Base-by-base conservation (phyloP, 2,113 vertebrate genomes). In the Oenanthe melanoleuca region DNA sequence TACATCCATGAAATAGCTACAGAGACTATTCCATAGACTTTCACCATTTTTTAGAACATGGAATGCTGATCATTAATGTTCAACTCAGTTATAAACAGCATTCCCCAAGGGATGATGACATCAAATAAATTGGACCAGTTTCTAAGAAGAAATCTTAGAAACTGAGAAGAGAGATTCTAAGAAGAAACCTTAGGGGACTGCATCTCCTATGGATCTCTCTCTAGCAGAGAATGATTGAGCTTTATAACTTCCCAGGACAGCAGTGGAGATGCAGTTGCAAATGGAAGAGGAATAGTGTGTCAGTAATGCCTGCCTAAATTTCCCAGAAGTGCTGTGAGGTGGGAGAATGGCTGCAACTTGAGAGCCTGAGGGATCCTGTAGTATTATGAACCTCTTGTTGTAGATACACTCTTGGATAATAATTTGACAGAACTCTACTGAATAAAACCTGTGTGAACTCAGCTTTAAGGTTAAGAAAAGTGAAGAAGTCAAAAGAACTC, bases 31-130 rank as follows among this genome's bases (percentile, higher is more conserved):
- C 70, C 34, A 3, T 52, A 59, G 79, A 89, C 83, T 95, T 92
- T 88, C 29, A 33, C 91, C 93, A 87, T 85, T 96, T 49, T 96
- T 93, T 94, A 93, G 93, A 95, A 87, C 85, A 92, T 34, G 50
- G 86, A 91, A 88, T 78, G 70, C 37, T 84, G 77, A 84, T 82
- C 69, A 80, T 89, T 95, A 94, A 85, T 80, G 93, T 96, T 95
- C 86, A 82, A 47, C 69, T 94, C 81, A 64, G 59, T 93, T 11
- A 1, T 90, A 87, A 94, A 88, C 0, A 14, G 33, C 78, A 2
- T 55, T 92, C 86, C 71, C 79, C 14, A 21, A 75, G 72, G 89
- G 49, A 86, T 53, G 79, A 83, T 86, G 88, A 53, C 80, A 93
- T 92, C 49, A 72, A 82, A 95, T 33, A 91, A 91, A 93, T 60